These are phyloP conservation scores for Notodonta dromedarius DNA, from an alignment of 2,888 invertebrate genomes.

Conservation along the genomic window DNA sequence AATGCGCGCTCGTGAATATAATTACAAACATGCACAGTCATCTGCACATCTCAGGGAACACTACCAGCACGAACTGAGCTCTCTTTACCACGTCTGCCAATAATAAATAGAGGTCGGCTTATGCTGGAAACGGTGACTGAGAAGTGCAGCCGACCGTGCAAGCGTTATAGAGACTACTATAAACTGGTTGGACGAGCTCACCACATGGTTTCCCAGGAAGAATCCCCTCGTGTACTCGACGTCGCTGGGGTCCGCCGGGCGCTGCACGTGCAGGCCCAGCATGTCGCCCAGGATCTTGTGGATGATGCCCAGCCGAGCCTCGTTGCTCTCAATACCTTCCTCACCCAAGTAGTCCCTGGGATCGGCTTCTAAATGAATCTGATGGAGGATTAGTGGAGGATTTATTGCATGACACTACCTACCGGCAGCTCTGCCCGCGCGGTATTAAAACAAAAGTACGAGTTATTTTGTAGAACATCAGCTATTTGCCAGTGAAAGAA, in stretches of 20 bases:
- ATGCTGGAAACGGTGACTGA: too few relatives aligned
- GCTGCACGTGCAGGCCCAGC: slow-evolving; percentile 86
- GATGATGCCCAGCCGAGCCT: slow-evolving; percentile 90
- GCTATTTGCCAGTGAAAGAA: too few relatives aligned
- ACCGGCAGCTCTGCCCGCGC: too few relatives aligned
- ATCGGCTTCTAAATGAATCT: slow-evolving; percentile 93
- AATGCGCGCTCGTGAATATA: too few relatives aligned
- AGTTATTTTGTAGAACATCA: too few relatives aligned
- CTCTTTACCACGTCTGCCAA: too few relatives aligned
- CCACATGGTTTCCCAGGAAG: slow-evolving; percentile 93
- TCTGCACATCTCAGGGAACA: too few relatives aligned
- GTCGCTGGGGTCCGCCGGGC: slow-evolving; percentile 54
- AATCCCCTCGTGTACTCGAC: slow-evolving; percentile 86
- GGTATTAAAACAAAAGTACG: too few relatives aligned
- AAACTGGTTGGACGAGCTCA: slow-evolving; percentile 57
- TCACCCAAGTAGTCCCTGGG: slow-evolving; percentile 83
- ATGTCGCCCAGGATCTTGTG: slow-evolving; percentile 89
- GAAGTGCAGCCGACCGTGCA: too few relatives aligned
- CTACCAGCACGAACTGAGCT: too few relatives aligned
- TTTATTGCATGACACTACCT: too few relatives aligned
- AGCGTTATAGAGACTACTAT: background rate
- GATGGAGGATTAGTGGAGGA: slow-evolving; percentile 18
- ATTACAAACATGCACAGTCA: background rate
- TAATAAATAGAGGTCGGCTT: too few relatives aligned
- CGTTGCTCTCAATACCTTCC: slow-evolving; percentile 79